Evolutionary conservation across 2,113 vertebrate genomes (phyloP), one percentile per base, ranked within the genome.

Genomic region (Anguilla rostrata): DNA sequence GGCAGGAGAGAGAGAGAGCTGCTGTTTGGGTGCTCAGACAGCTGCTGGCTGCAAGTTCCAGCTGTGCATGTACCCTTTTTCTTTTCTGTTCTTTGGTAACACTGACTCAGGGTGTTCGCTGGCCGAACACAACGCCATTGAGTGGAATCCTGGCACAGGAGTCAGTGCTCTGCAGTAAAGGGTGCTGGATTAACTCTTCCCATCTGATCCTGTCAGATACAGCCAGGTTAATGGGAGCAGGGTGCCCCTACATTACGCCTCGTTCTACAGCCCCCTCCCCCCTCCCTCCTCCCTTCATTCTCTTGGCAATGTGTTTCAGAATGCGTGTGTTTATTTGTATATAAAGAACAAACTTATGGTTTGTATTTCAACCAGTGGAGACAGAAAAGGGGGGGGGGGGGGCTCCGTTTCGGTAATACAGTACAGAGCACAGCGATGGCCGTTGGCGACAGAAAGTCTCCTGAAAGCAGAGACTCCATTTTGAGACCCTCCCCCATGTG

Each of bases 261-360:
- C 60, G 26, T 26, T 63, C 60, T 22, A 63, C 18, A 63, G 2
- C 60, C 22, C 63, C 18, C 63, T 20, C 2, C 18, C 8, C 63
- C 63, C 20, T 18, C 63, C 22, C 5, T 11, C 66, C 66, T n/a
- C 66, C 66, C n/a, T 34, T 2, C 66, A 11, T 26, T 1, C 7
- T 5, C 60, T 63, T 63, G 60, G 3, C 60, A 9, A 63, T 63
- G 60, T 7, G 60, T 63, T 63, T 22, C 22, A 26, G 60, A 63
- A 26, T n/a, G n/a, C 8, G 60, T 22, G 2, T 63, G 60, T 63
- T 63, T 83, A 43, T 53, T 43, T 83, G 81, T 83, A 43, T 83
- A 49, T 83, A 53, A 43, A 34, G 81, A 41, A 83, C 81, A 53
- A 56, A 53, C 49, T 56, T 83, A n/a, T 83, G 81, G 81, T 83